Evolutionary conservation across 2,797 vertebrate genomes (phyloP).

Genomic region (Cirrhinus molitorella): DNA sequence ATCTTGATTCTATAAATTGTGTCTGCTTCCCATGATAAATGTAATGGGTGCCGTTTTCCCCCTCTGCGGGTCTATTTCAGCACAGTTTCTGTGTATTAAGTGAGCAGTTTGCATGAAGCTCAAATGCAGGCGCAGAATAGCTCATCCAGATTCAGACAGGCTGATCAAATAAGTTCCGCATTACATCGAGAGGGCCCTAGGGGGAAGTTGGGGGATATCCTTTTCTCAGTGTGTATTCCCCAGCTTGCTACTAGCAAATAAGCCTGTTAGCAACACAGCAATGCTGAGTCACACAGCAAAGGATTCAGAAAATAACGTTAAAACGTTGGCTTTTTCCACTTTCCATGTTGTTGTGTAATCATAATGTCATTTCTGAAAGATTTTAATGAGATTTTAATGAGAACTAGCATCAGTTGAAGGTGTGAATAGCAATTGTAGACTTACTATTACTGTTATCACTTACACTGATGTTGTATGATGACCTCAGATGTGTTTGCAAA

Average conservation of each 20-base stretch:
- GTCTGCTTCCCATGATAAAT: not conserved
- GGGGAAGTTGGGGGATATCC: conserved; percentile 75
- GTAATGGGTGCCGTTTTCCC: not conserved
- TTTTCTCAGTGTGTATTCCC: conserved; percentile 68
- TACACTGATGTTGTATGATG: conserved; percentile 6
- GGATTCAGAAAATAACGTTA: conserved; percentile 69
- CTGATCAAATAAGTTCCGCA: conserved; percentile 44
- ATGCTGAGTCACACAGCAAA: conserved; percentile 72
- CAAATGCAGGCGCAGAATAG: not conserved
- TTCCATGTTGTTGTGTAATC: conserved; percentile 53
- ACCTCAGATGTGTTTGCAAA: conserved; percentile 11
- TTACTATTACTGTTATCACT: not conserved
- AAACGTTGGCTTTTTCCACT: conserved; percentile 66
- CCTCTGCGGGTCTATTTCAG: conserved; percentile 4
- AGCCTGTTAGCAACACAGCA: conserved; percentile 69
- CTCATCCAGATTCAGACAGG: conserved; percentile 29
- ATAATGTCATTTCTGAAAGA: conserved; percentile 48
- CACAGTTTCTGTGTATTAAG: conserved; percentile 1
- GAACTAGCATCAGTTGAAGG: conserved; percentile 14
- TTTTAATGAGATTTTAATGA: conserved; percentile 9
- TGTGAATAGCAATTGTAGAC: not conserved
- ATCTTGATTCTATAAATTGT: not conserved
- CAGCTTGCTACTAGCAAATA: conserved; percentile 70
- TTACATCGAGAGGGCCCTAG: conserved; percentile 58
- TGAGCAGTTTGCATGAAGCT: not conserved